phyloP scores from a whole-genome alignment of 1,140 invertebrate species.

The Scaptomyza hsui region DNA sequence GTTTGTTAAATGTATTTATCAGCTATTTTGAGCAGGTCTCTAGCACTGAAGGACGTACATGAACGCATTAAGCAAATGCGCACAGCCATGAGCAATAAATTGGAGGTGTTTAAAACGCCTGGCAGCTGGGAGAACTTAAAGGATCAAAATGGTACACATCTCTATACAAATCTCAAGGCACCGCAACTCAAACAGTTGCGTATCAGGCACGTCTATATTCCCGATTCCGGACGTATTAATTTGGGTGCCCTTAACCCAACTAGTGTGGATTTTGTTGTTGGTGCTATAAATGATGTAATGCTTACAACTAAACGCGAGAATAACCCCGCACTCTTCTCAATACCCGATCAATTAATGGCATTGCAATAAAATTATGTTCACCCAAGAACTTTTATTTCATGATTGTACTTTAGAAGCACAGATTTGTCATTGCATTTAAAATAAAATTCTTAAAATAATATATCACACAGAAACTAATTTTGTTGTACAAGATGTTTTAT shows the following conservation, averaged over 20 bases:
- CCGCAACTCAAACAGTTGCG: slow-evolving; percentile 90
- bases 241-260: slow-evolving; percentile 94
- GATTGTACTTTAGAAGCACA: no score
- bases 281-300: slow-evolving; percentile 92
- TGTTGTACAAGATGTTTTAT: no score
- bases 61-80: slow-evolving; percentile 95
- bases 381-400: no score
- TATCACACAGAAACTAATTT: no score
- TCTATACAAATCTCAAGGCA: slow-evolving; percentile 95
- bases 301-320: not conserved
- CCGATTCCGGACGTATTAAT: slow-evolving; percentile 95
- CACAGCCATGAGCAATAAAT: slow-evolving; percentile 89
- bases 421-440: no score
- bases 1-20: not conserved
- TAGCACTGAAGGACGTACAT: slow-evolving; percentile 93
- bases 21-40: slow-evolving; percentile 65
- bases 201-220: slow-evolving; percentile 94
- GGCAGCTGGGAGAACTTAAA: slow-evolving; percentile 97
- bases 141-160: slow-evolving; percentile 98
- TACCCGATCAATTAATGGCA: not conserved
- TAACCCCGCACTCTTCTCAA: not conserved
- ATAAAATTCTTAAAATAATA: no score
- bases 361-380: not conserved
- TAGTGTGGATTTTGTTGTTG: slow-evolving; percentile 96
- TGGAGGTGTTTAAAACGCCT: slow-evolving; percentile 91